Conservation (phyloP, 2,113 vertebrate species). For the Psittacula cyanocephala region DNA sequence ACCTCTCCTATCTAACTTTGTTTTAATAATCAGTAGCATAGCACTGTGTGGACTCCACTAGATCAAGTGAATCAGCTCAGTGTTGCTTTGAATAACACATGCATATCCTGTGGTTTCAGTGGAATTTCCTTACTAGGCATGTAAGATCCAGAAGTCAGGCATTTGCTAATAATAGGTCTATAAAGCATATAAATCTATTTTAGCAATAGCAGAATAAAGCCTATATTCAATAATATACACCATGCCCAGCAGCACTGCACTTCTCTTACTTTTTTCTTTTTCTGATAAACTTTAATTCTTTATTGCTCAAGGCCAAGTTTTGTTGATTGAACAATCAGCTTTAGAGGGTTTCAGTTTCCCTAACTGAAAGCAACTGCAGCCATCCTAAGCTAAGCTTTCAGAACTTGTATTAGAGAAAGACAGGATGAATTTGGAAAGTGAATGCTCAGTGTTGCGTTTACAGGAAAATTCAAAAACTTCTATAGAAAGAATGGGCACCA, state of each 20-base stretch:
- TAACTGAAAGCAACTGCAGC: background rate
- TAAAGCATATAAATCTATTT: background rate
- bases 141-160: background rate
- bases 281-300: background rate
- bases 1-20: background rate
- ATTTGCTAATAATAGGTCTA: background rate
- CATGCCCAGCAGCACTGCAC: background rate
- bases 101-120: background rate
- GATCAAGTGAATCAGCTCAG: background rate
- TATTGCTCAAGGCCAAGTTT: background rate
- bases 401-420: background rate
- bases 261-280: background rate
- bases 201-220: background rate
- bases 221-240: background rate
- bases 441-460: background rate
- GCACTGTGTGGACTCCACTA: background rate
- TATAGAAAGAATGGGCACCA: fast-evolving
- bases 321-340: background rate
- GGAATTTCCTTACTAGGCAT: background rate
- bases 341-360: background rate
- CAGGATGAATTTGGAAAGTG: background rate
- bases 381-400: background rate
- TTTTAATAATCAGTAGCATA: background rate
- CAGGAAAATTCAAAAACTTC: background rate
- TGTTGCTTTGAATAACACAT: background rate